Base-by-base conservation (phyloP, 2,113 vertebrate genomes). In the Tympanuchus pallidicinctus region DNA sequence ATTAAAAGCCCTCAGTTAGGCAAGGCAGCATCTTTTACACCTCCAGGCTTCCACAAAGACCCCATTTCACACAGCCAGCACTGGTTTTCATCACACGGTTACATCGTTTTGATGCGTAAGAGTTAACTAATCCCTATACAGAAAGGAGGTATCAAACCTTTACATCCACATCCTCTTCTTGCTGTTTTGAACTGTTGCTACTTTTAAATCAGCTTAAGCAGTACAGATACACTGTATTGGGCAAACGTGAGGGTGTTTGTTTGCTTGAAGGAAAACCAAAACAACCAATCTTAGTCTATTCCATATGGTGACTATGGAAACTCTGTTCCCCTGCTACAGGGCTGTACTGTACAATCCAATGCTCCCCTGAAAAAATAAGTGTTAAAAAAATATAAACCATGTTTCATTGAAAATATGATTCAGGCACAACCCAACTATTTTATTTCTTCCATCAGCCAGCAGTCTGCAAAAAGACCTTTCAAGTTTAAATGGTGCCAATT, bases 71-170 rank as follows among this genome's bases (percentile, higher is more conserved):
- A 57, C 38, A 70, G 81, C 83, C 82, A 77, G 24, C 3, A 7
- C 66, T 40, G 57, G 6, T 69, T 88, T 86, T 86, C 88, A 94
- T 73, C 88, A 75, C 48, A 67, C 21, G 65, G 25, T 80, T 65
- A 74, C 77, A 83, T 78, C 65, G 60, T 73, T 75, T 94, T 70
- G 74, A 80, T 61, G 65, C 27, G 57, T 1, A 11, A 25, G 15
- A 91, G 75, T 83, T 89, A 89, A 93, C 57, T 94, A 93, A 96
- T 82, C 93, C 87, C 85, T 60, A 17, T 17, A 83, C 0, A 64
- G 40, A 38, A 45, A 95, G 75, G 88, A 11, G 21, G 96, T 92
- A 93, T 83, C 69, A 73, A 93, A 77, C 8, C 10, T 81, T 95
- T 91, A 93, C 47, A 80, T 42, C 74, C 47, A 83, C 13, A 14